phyloP scores from a whole-genome alignment of 2,888 invertebrate species.

The Bimastos eiseni region DNA sequence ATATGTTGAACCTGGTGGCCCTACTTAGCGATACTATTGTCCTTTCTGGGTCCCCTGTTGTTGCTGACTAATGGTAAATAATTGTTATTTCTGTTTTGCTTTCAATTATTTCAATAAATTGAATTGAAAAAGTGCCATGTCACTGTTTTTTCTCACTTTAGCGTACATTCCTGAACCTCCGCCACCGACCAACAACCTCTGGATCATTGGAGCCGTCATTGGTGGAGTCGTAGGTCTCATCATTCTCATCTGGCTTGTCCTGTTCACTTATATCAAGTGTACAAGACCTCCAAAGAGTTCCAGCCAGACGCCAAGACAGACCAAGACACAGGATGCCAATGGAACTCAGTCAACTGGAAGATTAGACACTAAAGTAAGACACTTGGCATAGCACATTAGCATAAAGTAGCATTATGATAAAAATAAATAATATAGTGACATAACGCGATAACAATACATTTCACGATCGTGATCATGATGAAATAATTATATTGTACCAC shows the following conservation, averaged over 20 bases:
- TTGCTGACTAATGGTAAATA: too few species aligned
- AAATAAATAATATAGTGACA: neutral
- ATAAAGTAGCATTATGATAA: neutral
- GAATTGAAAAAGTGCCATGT: neutral
- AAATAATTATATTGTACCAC: too few species aligned
- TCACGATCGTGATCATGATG: neutral
- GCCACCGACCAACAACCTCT: conserved; percentile 40
- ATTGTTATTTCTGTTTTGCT: too few species aligned
- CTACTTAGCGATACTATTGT: too few species aligned
- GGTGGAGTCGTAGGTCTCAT: conserved; percentile 47
- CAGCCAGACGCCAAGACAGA: neutral
- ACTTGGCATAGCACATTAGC: neutral
- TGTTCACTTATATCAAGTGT: conserved; percentile 49
- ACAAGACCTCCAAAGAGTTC: conserved; percentile 39
- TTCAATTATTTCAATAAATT: too few species aligned
- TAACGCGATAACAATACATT: neutral
- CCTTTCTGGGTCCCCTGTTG: too few species aligned
- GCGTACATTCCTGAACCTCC: conserved; percentile 18
- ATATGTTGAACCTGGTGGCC: too few species aligned
- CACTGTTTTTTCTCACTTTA: neutral
- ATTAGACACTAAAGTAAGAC: neutral
- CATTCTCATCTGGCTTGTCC: conserved; percentile 45
- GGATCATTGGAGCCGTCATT: conserved; percentile 54
- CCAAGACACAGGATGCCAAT: neutral
- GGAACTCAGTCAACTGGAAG: neutral